Evolutionary conservation across 2,797 vertebrate species (phyloP).

Genomic region (Pteronotus mesoamericanus): DNA sequence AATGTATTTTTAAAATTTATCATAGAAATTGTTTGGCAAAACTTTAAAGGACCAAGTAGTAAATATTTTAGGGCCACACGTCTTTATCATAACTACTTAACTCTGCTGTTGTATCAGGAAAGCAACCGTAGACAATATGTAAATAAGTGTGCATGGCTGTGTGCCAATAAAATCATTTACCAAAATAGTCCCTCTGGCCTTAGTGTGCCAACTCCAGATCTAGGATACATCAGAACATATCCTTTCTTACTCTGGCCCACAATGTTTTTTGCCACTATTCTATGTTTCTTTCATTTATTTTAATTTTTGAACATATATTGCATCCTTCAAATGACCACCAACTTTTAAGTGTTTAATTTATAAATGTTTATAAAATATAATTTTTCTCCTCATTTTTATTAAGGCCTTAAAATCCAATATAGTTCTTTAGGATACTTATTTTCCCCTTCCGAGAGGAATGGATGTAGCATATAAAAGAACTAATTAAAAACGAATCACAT

Average conservation of each 20-base stretch:
- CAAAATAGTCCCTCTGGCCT: neutral
- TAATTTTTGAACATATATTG: neutral
- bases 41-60: neutral
- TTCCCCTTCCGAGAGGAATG: neutral
- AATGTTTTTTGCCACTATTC: neutral
- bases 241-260: neutral
- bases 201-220: neutral
- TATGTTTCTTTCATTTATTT: neutral
- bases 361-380: slow-evolving; percentile 1
- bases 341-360: slow-evolving; percentile 34
- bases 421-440: neutral
- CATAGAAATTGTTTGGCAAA: neutral
- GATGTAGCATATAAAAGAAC: neutral
- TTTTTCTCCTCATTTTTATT: slow-evolving; percentile 41
- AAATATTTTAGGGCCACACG: neutral
- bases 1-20: neutral
- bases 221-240: neutral
- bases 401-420: neutral
- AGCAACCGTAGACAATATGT: neutral
- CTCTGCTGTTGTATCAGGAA: neutral
- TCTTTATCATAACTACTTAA: neutral
- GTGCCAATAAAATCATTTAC: neutral
- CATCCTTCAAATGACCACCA: neutral
- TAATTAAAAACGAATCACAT: neutral
- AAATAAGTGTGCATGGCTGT: neutral